Evolutionary conservation across 2,113 vertebrate species (phyloP).

Genomic region (Hystrix cristata): DNA sequence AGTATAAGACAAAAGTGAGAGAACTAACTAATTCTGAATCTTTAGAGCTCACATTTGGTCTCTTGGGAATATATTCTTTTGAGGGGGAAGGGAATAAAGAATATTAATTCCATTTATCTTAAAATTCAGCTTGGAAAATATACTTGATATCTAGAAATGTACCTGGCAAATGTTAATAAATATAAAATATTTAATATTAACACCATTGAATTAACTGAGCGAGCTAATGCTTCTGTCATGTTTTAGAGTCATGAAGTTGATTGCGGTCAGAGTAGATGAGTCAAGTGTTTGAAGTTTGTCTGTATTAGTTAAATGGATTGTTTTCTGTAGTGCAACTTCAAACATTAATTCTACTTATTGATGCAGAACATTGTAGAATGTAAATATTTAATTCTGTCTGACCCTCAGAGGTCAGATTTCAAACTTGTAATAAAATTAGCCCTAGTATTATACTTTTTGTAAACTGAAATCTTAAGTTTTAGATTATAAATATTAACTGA

Average conservation of each 20-base stretch:
- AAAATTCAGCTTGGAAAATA: background rate
- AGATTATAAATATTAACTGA: background rate
- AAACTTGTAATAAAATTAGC: background rate
- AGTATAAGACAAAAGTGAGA: background rate
- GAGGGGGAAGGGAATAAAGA: background rate
- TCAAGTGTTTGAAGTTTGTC: background rate
- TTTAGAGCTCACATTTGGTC: background rate
- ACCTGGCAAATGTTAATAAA: background rate
- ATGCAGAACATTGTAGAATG: background rate
- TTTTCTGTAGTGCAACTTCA: background rate
- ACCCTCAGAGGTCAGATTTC: background rate
- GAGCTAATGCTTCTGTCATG: background rate
- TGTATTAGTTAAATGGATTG: background rate
- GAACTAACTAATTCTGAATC: background rate
- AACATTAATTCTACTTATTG: background rate
- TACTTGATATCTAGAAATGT: background rate
- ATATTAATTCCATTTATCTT: background rate
- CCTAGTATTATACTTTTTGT: background rate
- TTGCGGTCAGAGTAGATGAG: background rate
- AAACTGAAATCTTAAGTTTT: background rate
- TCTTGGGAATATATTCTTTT: background rate
- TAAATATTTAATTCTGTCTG: constrained; percentile 10
- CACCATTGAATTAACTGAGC: background rate
- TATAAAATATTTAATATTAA: background rate
- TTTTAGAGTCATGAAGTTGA: background rate